phyloP scores from a whole-genome alignment of 2,888 invertebrate genomes.

The Hyalella azteca region DNA sequence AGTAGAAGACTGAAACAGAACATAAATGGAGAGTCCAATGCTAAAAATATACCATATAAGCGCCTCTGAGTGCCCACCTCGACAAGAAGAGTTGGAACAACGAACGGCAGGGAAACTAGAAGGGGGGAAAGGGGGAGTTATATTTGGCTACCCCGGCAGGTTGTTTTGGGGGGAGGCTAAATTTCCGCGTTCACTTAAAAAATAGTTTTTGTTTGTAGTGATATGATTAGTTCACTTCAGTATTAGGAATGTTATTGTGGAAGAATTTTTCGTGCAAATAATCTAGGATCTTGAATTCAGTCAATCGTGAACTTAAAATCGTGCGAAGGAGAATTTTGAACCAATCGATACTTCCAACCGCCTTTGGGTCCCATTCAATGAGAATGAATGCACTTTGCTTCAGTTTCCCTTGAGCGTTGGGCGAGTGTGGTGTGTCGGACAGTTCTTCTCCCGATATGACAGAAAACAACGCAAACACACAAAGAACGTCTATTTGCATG shows the following conservation, averaged over 20 bases:
- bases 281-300: too few relatives aligned
- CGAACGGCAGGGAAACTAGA: not conserved
- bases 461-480: too few relatives aligned
- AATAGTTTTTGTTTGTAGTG: too few relatives aligned
- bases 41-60: too few relatives aligned
- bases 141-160: constrained; percentile 1
- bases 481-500: too few relatives aligned
- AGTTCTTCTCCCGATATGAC: not conserved
- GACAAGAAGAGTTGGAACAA: not conserved
- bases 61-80: too few relatives aligned
- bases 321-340: too few relatives aligned
- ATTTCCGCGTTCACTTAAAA: not conserved
- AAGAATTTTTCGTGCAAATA: too few relatives aligned
- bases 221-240: too few relatives aligned
- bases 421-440: not conserved
- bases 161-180: not conserved
- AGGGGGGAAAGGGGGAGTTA: not conserved
- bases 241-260: too few relatives aligned
- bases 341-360: not conserved
- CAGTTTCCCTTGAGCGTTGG: constrained; percentile 1
- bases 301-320: too few relatives aligned
- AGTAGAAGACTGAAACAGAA: not conserved
- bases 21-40: too few relatives aligned
- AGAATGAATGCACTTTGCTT: not conserved
- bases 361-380: not conserved